Evolutionary conservation across 2,888 invertebrate genomes (phyloP).

Genomic region (Osmoderma eremita): DNA sequence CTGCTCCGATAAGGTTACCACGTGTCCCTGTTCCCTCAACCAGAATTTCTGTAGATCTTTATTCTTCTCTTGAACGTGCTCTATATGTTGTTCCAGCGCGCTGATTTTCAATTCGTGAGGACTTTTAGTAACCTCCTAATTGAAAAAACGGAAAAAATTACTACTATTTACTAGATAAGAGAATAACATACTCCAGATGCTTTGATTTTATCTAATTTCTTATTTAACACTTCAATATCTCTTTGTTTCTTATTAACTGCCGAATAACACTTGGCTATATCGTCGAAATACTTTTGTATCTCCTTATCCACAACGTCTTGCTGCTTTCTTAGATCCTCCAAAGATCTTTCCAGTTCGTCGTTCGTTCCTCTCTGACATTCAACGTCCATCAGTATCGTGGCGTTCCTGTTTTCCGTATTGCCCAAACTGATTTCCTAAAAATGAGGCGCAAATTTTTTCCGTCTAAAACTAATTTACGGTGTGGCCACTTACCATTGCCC

Average conservation of each 20-base stretch:
- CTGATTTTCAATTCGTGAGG: conserved; percentile 73
- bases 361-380: conserved; percentile 64
- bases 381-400: conserved; percentile 68
- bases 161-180: neutral
- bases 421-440: conserved; percentile 65
- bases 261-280: conserved; percentile 63
- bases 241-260: conserved; percentile 66
- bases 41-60: conserved; percentile 77
- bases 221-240: conserved; percentile 65
- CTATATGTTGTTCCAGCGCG: conserved; percentile 73
- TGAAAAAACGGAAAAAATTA: neutral
- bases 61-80: conserved; percentile 70
- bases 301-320: conserved; percentile 63
- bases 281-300: conserved; percentile 61
- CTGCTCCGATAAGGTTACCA: conserved; percentile 75
- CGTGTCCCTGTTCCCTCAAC: conserved; percentile 79
- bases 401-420: conserved; percentile 69
- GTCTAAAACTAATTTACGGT: neutral
- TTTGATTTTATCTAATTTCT: conserved; percentile 65
- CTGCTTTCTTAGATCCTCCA: conserved; percentile 60
- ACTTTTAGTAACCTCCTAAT: conserved; percentile 49
- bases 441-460: neutral
- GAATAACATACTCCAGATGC: conserved; percentile 63
- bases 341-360: conserved; percentile 54
- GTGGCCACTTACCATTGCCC: conserved; percentile 59